Evolutionary conservation across 1,140 invertebrate species (phyloP).

Genomic region (Drosophila bipectinata): DNA sequence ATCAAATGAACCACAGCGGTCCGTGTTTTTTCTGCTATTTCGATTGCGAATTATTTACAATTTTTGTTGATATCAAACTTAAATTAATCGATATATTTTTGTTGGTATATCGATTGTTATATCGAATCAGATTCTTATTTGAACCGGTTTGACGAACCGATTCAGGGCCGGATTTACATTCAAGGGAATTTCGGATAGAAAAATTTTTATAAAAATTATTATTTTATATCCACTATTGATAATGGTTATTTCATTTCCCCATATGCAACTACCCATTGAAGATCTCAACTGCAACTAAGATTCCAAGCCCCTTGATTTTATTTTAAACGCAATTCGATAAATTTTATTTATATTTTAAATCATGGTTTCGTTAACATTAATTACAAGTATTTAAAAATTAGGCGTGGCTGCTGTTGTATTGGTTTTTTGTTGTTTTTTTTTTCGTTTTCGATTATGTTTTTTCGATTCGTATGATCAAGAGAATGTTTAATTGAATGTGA

Average conservation of each 20-base stretch:
- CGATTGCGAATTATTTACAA: too few species aligned
- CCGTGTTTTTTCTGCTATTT: too few species aligned
- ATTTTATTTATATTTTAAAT: conserved; percentile 81
- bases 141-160: too few species aligned
- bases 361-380: conserved; percentile 75
- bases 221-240: too few species aligned
- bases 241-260: too few species aligned
- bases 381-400: conserved; percentile 81
- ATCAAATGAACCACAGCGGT: not conserved
- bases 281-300: not conserved
- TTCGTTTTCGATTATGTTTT: conserved; percentile 32
- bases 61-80: too few species aligned
- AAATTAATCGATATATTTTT: too few species aligned
- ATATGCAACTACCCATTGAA: not conserved
- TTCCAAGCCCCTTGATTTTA: conserved; percentile 16
- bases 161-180: too few species aligned
- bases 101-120: too few species aligned
- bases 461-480: conserved; percentile 77
- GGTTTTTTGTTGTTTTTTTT: conserved; percentile 23
- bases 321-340: conserved; percentile 64
- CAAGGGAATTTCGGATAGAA: too few species aligned
- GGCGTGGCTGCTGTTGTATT: conserved; percentile 71
- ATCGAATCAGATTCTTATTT: too few species aligned
- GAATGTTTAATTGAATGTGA: conserved; percentile 77
- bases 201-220: too few species aligned